These are phyloP conservation scores for Gastrophryne carolinensis DNA, from an alignment of 2,797 vertebrate genomes.

Conservation along the genomic window DNA sequence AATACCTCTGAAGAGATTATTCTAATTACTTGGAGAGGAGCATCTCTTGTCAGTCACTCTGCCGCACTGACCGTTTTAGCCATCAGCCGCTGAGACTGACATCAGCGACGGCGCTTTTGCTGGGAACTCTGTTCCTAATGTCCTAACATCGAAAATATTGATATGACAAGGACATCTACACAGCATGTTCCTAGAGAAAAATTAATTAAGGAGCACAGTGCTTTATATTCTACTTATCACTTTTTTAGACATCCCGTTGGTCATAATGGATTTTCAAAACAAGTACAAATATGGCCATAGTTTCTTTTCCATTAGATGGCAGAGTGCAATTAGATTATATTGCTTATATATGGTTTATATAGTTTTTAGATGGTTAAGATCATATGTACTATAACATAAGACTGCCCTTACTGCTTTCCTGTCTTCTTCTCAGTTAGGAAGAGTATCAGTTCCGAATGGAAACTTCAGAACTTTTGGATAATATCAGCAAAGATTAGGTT, in stretches of 20 bases:
- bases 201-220: neutral
- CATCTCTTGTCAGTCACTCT: neutral
- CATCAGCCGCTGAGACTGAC: neutral
- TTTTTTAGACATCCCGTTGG: neutral
- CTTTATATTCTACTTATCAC: slow-evolving; percentile 3
- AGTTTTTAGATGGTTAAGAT: too few species aligned
- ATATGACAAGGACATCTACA: slow-evolving; percentile 4
- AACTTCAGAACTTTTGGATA: too few species aligned
- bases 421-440: too few species aligned
- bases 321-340: neutral
- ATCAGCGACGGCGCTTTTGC: neutral
- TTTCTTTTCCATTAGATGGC: neutral
- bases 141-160: neutral
- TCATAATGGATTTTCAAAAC: neutral
- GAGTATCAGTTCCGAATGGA: too few species aligned
- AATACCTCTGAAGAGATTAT: neutral
- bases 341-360: neutral
- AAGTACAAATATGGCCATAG: neutral
- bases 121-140: neutral
- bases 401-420: too few species aligned
- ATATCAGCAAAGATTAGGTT: too few species aligned
- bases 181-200: neutral
- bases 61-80: neutral
- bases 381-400: too few species aligned
- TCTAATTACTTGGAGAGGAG: neutral